These are phyloP conservation scores for Pedionomus torquatus DNA, from an alignment of 2,113 vertebrate species.

Conservation along the genomic window DNA sequence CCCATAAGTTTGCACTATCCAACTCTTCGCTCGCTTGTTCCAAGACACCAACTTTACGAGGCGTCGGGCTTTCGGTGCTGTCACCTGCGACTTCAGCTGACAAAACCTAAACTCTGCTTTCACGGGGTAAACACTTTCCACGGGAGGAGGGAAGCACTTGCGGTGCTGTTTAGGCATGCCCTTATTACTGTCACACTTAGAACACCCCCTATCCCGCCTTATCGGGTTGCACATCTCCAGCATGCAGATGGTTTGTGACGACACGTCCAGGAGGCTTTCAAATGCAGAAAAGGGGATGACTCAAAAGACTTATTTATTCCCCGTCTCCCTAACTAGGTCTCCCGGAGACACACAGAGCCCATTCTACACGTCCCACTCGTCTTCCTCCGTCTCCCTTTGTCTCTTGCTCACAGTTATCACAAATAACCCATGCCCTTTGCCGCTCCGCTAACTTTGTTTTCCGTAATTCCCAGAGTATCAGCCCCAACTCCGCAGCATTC, in stretches of 20 bases:
- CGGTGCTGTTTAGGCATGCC: conserved; percentile 60
- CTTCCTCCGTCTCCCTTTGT: neutral
- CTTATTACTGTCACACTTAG: conserved; percentile 38
- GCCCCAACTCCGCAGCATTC: neutral
- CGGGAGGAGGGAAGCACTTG: conserved; percentile 17
- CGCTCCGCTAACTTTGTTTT: neutral
- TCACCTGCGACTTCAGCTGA: neutral
- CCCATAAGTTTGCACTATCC: neutral
- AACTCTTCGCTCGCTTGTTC: neutral
- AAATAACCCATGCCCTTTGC: neutral
- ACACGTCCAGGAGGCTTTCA: conserved; percentile 12
- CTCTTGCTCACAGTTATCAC: neutral
- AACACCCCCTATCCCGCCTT: neutral
- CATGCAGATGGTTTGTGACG: neutral
- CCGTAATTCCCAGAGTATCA: neutral
- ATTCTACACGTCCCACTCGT: neutral
- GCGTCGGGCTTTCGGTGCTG: neutral
- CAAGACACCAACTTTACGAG: neutral
- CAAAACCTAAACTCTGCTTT: conserved; percentile 36
- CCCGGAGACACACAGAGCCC: neutral
- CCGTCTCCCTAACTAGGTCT: neutral
- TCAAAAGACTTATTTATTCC: conserved; percentile 18
- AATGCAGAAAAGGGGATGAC: neutral
- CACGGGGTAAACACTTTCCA: neutral
- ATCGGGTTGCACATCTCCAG: conserved; percentile 61